Base-by-base conservation (phyloP, 1,140 invertebrate genomes). In the Bemisia tabaci region DNA sequence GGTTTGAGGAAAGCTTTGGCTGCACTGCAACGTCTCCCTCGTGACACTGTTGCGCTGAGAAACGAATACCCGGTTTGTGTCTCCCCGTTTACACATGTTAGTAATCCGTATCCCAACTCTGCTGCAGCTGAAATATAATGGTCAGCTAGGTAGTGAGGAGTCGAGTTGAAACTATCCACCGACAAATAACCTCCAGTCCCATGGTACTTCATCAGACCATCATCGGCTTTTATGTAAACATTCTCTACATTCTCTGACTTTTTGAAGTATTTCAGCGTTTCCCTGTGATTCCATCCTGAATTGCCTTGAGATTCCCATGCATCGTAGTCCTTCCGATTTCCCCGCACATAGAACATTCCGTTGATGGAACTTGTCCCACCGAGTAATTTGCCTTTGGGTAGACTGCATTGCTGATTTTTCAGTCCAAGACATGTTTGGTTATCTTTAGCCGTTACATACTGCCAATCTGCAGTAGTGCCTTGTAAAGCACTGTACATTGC, bases 271-370 rank as follows among this genome's bases (percentile, higher is more conserved):
- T 78, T 79, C 12, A 81, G 70, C 0, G 83, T 77, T 26, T 75
- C 72, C 76, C 84, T 79, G 68, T 83, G 88, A 33, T 79, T 80
- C 88, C 88, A 91, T 9, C 83, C 83, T 17, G 78, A 75, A 72
- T 82, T 82, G 11, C 82, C 81, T 74, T 78, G 73, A 58, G 79
- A 79, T 60, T 82, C 84, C 90, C 90, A 93, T 60, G 77, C 75
- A 64, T 85, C 80, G 65, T 80, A 85, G 68, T 85, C 83, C 74
- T 72, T 1, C 72, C 84, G 81, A 72, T 89, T 85, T 2, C 88
- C 89, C n/a, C 88, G 75, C 0, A 87, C 82, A 74, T 89, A 89
- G 65, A 88, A 82, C 85, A 90, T 88, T 17, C 82, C 86, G 73
- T 90, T 89, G 63, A 90, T 78, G 2, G 82, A 82, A 27, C 84